These are phyloP conservation scores for Cyphotilapia sp. DNA, from an alignment of 2,113 vertebrate genomes.

Conservation along the genomic window DNA sequence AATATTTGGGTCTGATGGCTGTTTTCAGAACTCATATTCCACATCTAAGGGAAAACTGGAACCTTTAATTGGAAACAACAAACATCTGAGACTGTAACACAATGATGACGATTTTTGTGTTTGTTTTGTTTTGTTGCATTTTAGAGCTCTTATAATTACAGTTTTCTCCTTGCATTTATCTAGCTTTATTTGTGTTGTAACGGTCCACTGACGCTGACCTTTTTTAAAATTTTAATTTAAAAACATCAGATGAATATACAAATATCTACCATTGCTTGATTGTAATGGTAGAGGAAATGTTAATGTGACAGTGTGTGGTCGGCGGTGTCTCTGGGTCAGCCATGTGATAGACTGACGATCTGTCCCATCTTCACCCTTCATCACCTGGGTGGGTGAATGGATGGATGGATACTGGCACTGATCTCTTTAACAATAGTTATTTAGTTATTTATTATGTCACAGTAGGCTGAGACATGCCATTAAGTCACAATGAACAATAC, in stretches of 20 bases:
- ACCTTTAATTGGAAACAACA: neutral
- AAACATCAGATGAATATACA: neutral
- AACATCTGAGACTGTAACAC: neutral
- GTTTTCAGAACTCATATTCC: neutral
- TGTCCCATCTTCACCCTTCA: neutral
- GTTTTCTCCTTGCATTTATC: neutral
- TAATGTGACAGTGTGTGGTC: neutral
- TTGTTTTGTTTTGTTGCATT: neutral
- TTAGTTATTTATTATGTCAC: neutral
- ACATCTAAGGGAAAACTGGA: neutral
- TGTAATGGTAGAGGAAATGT: neutral
- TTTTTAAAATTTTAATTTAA: neutral
- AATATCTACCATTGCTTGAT: neutral
- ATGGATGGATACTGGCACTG: neutral
- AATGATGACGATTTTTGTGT: neutral
- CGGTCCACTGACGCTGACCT: neutral
- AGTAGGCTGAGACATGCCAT: neutral
- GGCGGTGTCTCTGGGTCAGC: neutral
- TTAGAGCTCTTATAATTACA: neutral
- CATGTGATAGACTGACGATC: neutral
- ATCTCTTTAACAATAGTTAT: neutral
- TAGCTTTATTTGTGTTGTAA: neutral
- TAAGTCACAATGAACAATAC: neutral
- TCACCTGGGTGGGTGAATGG: neutral
- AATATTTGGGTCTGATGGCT: neutral